A percentile compares a stretch with the other conserved stretches of the same genome.
Conservation (phyloP, 2,888 invertebrate genomes). For the Luperina testacea region DNA sequence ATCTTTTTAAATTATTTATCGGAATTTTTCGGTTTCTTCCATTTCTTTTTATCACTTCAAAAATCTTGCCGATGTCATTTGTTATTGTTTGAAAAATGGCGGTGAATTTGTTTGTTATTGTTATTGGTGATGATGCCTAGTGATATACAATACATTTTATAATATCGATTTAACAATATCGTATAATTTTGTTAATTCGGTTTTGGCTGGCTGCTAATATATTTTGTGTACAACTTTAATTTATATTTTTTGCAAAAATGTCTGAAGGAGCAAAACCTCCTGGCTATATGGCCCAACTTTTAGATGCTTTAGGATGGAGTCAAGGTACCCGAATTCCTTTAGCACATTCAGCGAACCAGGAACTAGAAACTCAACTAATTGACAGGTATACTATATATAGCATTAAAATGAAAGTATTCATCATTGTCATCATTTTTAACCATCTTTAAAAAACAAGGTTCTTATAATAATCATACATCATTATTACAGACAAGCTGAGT, state of each 20-base stretch:
- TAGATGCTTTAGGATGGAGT: conserved; percentile 93
- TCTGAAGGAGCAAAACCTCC: conserved; percentile 75
- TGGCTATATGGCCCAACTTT: conserved; percentile 90
- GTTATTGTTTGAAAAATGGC: conserved; percentile 74
- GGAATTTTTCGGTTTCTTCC: conserved; percentile 21
- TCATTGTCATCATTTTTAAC: not conserved
- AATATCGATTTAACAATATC: conserved; percentile 69
- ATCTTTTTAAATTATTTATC: not conserved
- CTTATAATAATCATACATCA: not conserved
- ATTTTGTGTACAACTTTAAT: conserved; percentile 41
- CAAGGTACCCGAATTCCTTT: conserved; percentile 95
- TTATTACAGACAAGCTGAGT: conserved; percentile 84
- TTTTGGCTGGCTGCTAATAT: conserved; percentile 46
- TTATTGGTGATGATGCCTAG: conserved; percentile 52
- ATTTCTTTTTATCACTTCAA: not conserved
- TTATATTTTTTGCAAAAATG: conserved; percentile 68
- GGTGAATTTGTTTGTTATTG: conserved; percentile 66
- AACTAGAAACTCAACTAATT: conserved; percentile 80
- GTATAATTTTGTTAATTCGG: conserved; percentile 26
- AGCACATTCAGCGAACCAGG: conserved; percentile 93
- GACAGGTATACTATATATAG: conserved; percentile 76
- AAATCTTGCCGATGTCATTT: conserved; percentile 58
- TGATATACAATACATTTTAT: conserved; percentile 45
- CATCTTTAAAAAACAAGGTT: too few relatives aligned
- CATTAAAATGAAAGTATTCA: not conserved